Evolutionary conservation across 2,797 vertebrate species (phyloP).

Genomic region (Danio kyathit): DNA sequence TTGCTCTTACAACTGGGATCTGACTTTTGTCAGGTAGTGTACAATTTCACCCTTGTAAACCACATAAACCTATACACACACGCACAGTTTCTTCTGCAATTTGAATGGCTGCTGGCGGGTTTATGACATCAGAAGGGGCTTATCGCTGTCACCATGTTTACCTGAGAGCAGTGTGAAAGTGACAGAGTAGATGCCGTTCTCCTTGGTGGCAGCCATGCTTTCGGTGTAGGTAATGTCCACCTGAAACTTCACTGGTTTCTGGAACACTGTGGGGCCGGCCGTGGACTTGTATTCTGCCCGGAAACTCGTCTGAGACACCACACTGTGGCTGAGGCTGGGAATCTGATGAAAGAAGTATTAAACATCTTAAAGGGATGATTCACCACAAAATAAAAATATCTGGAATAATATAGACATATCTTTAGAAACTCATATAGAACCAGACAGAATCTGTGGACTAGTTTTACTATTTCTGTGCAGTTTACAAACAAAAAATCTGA

Average conservation of each 20-base stretch:
- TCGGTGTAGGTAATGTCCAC: constrained; percentile 94
- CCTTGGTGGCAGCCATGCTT: constrained; percentile 86
- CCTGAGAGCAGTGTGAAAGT: constrained; percentile 92
- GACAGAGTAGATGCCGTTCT: constrained; percentile 91
- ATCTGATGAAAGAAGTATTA: constrained; percentile 74
- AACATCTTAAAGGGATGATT: background rate
- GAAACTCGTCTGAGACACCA: constrained; percentile 93
- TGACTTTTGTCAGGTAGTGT: too few species aligned
- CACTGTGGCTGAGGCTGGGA: constrained; percentile 92
- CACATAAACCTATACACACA: too few species aligned
- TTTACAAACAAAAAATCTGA: too few species aligned
- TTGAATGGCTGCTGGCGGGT: constrained; percentile 21
- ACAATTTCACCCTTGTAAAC: too few species aligned
- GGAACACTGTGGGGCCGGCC: constrained; percentile 89
- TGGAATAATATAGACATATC: background rate
- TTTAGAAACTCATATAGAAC: too few species aligned
- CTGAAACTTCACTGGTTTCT: constrained; percentile 93
- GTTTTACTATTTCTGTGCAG: too few species aligned
- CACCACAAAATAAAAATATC: background rate
- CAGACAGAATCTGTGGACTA: too few species aligned
- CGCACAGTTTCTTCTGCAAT: background rate
- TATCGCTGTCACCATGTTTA: constrained; percentile 65
- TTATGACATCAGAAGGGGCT: constrained; percentile 6
- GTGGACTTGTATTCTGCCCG: constrained; percentile 91
- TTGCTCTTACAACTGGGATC: too few species aligned